A percentile compares a stretch with the other conserved stretches of the same genome.
Conservation (phyloP, 2,797 vertebrate genomes). For the Taenioides sp. region DNA sequence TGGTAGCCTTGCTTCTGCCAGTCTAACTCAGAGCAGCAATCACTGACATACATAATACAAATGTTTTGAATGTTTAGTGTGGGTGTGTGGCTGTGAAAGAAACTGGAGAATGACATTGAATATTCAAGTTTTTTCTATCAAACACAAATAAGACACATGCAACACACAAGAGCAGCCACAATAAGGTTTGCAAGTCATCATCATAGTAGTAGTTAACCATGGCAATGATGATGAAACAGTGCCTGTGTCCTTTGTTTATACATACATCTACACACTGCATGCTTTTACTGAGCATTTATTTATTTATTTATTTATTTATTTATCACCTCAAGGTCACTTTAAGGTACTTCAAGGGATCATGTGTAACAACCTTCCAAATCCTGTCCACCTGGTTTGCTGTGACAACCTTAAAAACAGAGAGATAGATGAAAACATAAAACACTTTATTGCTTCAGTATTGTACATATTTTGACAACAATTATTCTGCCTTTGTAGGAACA, state of each 20-base stretch:
- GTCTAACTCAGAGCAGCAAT: no score
- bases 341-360: no score
- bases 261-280: neutral
- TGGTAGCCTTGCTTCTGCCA: no score
- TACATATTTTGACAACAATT: constrained; percentile 16
- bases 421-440: neutral
- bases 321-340: no score
- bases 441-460: neutral
- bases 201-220: no score
- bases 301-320: no score
- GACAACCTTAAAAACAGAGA: neutral
- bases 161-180: neutral
- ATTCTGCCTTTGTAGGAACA: constrained; percentile 21
- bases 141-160: neutral
- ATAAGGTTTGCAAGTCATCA: no score
- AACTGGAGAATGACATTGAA: no score
- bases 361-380: neutral
- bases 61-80: neutral
- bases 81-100: no score
- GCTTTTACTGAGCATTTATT: no score
- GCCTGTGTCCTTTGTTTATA: neutral
- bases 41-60: neutral
- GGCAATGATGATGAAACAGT: no score
- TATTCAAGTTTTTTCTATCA: no score
- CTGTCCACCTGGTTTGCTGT: neutral